phyloP scores from a whole-genome alignment of 2,888 invertebrate genomes.

The Cryptophagus acutangulus region DNA sequence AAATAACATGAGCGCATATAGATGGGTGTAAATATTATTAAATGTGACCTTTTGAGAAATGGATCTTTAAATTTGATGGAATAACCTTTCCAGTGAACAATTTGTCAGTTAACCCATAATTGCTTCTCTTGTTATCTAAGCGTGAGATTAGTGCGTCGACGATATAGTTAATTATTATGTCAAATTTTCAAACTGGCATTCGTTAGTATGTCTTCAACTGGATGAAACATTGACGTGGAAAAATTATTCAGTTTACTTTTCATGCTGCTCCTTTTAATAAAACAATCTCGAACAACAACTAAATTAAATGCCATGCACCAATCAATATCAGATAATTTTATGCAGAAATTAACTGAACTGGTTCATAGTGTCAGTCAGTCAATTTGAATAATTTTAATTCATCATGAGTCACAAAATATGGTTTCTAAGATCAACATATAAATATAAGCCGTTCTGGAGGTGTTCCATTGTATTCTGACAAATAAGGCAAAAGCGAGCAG shows the following conservation, averaged over 20 bases:
- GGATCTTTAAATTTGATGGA: slow-evolving; percentile 21
- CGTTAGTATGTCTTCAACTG: not conserved
- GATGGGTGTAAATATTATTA: too few species aligned
- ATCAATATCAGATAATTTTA: too few species aligned
- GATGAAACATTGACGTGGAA: not conserved
- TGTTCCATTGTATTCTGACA: slow-evolving; percentile 32
- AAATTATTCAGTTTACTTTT: not conserved
- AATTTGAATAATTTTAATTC: slow-evolving; percentile 6
- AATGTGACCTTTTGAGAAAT: slow-evolving; percentile 22
- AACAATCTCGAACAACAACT: too few species aligned
- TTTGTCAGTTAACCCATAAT: slow-evolving; percentile 21
- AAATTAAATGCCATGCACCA: too few species aligned
- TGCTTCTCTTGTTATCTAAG: slow-evolving; percentile 23
- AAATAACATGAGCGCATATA: too few species aligned
- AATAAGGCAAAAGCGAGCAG: slow-evolving; percentile 28
- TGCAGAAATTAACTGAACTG: too few species aligned
- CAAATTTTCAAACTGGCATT: slow-evolving; percentile 18
- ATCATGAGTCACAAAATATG: slow-evolving; percentile 30
- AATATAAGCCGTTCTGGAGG: slow-evolving; percentile 28
- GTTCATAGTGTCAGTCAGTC: slow-evolving; percentile 2
- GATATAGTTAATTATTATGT: slow-evolving; percentile 22
- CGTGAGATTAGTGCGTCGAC: slow-evolving; percentile 22
- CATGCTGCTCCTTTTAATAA: not conserved
- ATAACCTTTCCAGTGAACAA: slow-evolving; percentile 19
- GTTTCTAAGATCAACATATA: slow-evolving; percentile 25